A percentile compares a stretch with the other conserved stretches of the same genome.
phyloP scores from a whole-genome alignment of 1,140 invertebrate species.

The Drosophila biarmipes region DNA sequence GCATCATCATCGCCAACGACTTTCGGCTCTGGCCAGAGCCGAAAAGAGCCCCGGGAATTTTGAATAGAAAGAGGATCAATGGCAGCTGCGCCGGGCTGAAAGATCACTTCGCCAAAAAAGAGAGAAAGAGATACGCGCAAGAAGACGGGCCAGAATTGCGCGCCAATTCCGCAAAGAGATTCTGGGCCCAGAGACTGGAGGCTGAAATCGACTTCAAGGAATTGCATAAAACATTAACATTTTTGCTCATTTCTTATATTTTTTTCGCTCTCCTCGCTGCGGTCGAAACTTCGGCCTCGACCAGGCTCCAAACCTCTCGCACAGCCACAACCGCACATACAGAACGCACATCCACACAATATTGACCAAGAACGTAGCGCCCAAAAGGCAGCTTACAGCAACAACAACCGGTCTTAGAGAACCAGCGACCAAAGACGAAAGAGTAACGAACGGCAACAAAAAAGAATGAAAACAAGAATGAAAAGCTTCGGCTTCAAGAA shows the following conservation, averaged over 20 bases:
- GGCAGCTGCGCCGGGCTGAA: conserved; percentile 40
- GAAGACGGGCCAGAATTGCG: conserved; percentile 49
- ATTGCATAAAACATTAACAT: conserved; percentile 78
- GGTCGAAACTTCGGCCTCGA: conserved; percentile 72
- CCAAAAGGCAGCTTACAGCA: conserved; percentile 58
- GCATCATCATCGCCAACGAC: conserved; percentile 42
- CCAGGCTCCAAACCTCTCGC: conserved; percentile 56
- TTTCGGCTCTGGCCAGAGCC: conserved; percentile 31
- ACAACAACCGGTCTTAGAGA: conserved; percentile 76
- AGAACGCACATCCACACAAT: conserved; percentile 41
- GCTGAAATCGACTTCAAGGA: conserved; percentile 76
- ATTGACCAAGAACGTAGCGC: conserved; percentile 73
- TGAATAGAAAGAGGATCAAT: conserved; percentile 56
- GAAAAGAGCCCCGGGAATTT: conserved; percentile 47
- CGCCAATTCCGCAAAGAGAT: conserved; percentile 72
- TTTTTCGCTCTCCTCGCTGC: conserved; percentile 33
- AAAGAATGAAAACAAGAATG: conserved; percentile 33
- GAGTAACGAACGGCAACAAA: conserved; percentile 47
- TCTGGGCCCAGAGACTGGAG: conserved; percentile 50
- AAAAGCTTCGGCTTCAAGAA: conserved; percentile 27
- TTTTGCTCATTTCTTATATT: conserved; percentile 27
- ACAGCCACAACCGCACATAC: conserved; percentile 22
- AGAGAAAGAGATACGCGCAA: conserved; percentile 1
- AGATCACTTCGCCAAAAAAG: conserved; percentile 27
- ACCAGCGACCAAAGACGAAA: conserved; percentile 49